Conservation (phyloP, 2,797 vertebrate species). For the Artibeus lituratus region DNA sequence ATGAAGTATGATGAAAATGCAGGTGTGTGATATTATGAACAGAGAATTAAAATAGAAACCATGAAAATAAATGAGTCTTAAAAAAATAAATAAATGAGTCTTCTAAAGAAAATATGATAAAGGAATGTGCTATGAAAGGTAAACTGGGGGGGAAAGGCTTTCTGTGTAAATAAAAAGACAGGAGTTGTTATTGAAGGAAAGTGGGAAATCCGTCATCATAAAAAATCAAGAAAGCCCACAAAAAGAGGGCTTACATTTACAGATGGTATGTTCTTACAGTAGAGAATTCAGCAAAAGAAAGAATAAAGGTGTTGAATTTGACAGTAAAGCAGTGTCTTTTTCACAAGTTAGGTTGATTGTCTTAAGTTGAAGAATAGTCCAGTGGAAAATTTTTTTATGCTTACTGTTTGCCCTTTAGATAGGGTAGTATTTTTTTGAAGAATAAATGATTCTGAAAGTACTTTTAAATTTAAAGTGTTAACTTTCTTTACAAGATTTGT, state of each 20-base stretch:
- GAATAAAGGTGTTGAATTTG: not conserved
- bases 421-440: not conserved
- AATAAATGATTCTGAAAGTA: not conserved
- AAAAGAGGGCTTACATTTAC: not conserved
- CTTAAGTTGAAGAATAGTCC: not conserved
- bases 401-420: not conserved
- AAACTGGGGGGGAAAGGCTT: not conserved
- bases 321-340: not conserved
- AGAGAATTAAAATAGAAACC: not conserved
- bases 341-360: not conserved
- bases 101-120: not conserved
- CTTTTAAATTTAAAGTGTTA: not conserved
- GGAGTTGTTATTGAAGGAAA: not conserved
- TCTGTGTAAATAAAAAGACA: not conserved
- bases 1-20: not conserved
- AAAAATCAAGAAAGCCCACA: not conserved
- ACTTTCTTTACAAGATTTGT: not conserved
- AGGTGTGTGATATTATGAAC: not conserved
- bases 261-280: not conserved
- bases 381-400: not conserved
- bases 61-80: not conserved
- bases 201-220: not conserved
- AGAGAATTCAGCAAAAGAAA: not conserved
- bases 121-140: not conserved
- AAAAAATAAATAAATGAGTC: not conserved